Evolutionary conservation across 2,797 vertebrate species (phyloP).

Genomic region (Sebastiscus albofasciatus): DNA sequence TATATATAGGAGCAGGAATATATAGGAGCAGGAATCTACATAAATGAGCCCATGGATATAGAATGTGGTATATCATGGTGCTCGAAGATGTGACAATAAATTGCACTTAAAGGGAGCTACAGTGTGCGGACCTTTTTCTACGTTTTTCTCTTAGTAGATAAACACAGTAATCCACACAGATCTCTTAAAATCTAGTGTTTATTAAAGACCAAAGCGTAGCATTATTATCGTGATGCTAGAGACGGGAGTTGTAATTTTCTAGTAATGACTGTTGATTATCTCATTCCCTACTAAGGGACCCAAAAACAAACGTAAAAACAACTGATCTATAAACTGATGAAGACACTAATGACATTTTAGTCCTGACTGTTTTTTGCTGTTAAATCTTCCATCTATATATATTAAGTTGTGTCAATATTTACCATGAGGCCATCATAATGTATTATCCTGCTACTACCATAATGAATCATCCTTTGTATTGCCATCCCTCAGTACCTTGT

Average conservation of each 20-base stretch:
- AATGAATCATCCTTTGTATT: background rate
- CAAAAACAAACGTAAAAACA: background rate
- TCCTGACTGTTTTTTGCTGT: background rate
- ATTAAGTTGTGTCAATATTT: background rate
- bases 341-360: background rate
- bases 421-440: background rate
- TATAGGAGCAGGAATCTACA: too few species aligned
- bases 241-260: background rate
- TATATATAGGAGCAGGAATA: too few species aligned
- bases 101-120: too few species aligned
- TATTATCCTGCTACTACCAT: background rate
- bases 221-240: background rate
- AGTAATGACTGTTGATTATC: background rate
- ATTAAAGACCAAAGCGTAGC: background rate
- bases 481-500: background rate
- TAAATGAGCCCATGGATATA: too few species aligned
- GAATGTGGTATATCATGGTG: too few species aligned
- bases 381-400: background rate
- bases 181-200: background rate
- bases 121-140: too few species aligned
- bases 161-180: background rate
- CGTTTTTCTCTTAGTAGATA: background rate
- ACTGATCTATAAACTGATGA: background rate
- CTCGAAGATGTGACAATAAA: too few species aligned
- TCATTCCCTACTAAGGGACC: background rate